These are phyloP conservation scores for Nannobrachium achirus DNA, from an alignment of 2,113 vertebrate genomes.

Conservation along the genomic window DNA sequence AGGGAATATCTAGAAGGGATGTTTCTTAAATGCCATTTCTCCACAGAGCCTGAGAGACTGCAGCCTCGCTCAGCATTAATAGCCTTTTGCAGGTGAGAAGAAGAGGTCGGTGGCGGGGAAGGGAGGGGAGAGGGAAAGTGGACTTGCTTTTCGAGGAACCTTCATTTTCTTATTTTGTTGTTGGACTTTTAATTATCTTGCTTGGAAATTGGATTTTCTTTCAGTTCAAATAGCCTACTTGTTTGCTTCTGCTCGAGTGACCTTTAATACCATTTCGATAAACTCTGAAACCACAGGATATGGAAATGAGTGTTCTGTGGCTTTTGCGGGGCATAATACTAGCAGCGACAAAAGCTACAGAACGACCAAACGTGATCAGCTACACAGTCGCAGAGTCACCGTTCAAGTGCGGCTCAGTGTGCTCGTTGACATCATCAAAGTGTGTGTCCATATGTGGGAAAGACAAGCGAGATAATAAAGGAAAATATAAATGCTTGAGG, in stretches of 20 bases:
- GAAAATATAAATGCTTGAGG: too few relatives aligned
- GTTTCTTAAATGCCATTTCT: conserved; percentile 63
- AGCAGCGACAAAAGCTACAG: too few relatives aligned
- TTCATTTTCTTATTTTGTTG: conserved; percentile 20
- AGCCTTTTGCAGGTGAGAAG: conserved; percentile 22
- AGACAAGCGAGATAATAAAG: too few relatives aligned
- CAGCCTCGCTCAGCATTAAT: conserved; percentile 26
- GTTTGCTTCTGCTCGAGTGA: not conserved
- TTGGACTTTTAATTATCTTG: conserved; percentile 24
- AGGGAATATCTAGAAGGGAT: conserved; percentile 18
- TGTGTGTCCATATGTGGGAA: too few relatives aligned
- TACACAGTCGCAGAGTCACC: too few relatives aligned
- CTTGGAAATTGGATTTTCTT: conserved; percentile 7
- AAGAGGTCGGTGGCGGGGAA: conserved; percentile 7
- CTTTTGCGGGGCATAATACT: not conserved
- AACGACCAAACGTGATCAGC: too few relatives aligned
- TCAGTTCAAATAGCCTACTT: too few relatives aligned
- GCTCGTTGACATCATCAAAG: too few relatives aligned
- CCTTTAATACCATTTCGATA: not conserved
- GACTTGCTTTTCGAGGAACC: conserved; percentile 12
- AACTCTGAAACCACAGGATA: not conserved
- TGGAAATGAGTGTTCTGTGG: not conserved
- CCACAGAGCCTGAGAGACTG: conserved; percentile 26
- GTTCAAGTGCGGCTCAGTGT: too few relatives aligned
- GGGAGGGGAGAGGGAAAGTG: not conserved